These are phyloP conservation scores for Apaloderma vittatum DNA, from an alignment of 2,113 vertebrate genomes.

Conservation along the genomic window DNA sequence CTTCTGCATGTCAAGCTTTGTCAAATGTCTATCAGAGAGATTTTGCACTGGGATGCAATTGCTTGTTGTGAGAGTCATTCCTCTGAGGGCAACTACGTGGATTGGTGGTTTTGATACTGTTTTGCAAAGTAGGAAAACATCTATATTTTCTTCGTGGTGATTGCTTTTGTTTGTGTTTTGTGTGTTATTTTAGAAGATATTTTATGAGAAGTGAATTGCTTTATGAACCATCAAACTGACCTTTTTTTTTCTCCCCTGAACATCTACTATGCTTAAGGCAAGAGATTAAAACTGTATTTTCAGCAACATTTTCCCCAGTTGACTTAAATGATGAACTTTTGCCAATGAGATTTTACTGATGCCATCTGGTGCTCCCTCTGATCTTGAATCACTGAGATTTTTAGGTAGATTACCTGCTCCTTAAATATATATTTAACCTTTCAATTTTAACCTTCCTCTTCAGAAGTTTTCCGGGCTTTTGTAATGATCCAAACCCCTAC, in stretches of 20 bases:
- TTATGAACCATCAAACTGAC: conserved; percentile 39
- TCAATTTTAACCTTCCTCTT: neutral
- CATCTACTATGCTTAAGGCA: conserved; percentile 9
- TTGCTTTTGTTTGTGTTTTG: neutral
- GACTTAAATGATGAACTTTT: conserved; percentile 5
- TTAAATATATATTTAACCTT: conserved; percentile 18
- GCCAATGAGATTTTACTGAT: conserved; percentile 1
- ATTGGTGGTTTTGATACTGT: neutral
- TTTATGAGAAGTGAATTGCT: conserved; percentile 10
- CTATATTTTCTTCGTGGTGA: neutral
- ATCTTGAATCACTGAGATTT: neutral
- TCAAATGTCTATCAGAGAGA: neutral
- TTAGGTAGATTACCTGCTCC: neutral
- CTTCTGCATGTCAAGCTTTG: neutral
- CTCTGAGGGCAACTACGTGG: neutral
- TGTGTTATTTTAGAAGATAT: conserved; percentile 14
- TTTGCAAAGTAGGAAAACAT: neutral
- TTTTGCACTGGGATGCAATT: neutral
- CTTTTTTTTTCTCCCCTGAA: neutral
- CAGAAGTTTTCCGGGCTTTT: neutral
- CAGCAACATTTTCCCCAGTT: neutral
- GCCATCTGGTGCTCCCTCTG: conserved; percentile 34
- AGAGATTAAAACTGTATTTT: conserved; percentile 1
- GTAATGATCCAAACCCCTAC: neutral
- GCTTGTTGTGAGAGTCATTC: neutral